These are phyloP conservation scores for Chloropsis cyanopogon DNA, from an alignment of 2,113 vertebrate species.

Conservation along the genomic window DNA sequence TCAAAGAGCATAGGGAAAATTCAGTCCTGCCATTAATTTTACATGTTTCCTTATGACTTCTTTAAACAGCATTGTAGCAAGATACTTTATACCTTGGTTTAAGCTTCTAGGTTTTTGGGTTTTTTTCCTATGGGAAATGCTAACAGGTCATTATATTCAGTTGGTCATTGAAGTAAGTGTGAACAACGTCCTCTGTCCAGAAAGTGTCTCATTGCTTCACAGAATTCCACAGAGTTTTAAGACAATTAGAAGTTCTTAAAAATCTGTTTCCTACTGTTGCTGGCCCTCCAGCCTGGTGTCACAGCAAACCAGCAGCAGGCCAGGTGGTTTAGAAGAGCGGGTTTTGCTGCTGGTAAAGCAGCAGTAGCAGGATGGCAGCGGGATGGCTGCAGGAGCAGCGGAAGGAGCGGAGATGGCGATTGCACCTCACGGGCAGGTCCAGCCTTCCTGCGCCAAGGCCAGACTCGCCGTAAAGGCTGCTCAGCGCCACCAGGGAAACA, in stretches of 20 bases:
- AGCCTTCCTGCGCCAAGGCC: accelerated
- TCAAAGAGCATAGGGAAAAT: neutral
- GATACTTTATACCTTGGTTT: neutral
- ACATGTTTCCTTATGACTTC: neutral
- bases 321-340: neutral
- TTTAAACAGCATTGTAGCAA: neutral
- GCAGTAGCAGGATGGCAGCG: accelerated
- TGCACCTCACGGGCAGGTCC: accelerated
- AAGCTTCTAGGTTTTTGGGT: neutral
- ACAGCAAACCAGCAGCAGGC: neutral
- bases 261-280: neutral
- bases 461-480: accelerated
- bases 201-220: neutral
- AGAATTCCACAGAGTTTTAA: neutral
- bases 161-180: neutral
- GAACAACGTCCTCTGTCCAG: neutral
- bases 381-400: neutral
- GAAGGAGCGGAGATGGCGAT: accelerated
- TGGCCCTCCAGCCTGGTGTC: neutral
- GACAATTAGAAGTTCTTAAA: neutral
- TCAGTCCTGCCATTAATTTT: neutral
- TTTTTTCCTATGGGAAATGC: neutral
- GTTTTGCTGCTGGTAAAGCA: neutral
- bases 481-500: neutral
- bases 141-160: neutral